Base-by-base conservation (phyloP, 2,888 invertebrate genomes). In the Drosophila parthenogenetica region DNA sequence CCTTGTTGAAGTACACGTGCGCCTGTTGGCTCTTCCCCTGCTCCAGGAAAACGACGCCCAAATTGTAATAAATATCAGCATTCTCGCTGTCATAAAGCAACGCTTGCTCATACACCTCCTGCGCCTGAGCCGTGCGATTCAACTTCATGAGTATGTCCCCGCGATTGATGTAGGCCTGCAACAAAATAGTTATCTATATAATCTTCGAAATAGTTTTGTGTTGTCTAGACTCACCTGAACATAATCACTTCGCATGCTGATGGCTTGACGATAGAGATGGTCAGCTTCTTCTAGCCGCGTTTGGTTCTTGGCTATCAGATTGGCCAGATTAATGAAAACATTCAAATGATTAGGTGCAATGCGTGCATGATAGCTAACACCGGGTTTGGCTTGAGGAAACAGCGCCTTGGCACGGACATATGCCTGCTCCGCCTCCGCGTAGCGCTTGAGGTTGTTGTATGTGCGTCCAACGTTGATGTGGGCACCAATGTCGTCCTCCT, bases 391-490 rank as follows among this genome's bases (percentile, higher is more conserved):
- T 92, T 97, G 97, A 0, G 98, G 98, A 58, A 98, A 93, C 19
- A 98, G 93, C 7, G 97, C 96, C 91, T 98, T 98, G 0, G 98
- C 98, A 92, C 94, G 95, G 54, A 97, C 94, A 91, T 98, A 99
- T 1, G 98, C 98, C 79, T 96, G 95, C 93, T 99, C 98, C 0
- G 99, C 98, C 91, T 98, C 97, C 83, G 95, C 94, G 91, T 95
- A 96, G 94, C 95, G 94, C 91, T 97, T 97, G 72, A 99, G 93
- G 90, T 98, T 97, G 92, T 98, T 98, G 92, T 96, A 98, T 0
- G 98, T 98, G 73, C 99, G 94, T 13, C 98, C 99, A 4, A 99
- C 98, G 93, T 99, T 99, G 83, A 99, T 98, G 91, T 98, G 98
- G 5, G 98, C 98, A 0, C 98, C 98, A 49, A 98, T 97, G 72